Evolutionary conservation across 2,113 vertebrate genomes (phyloP).

Genomic region (Oxyruncus cristatus): DNA sequence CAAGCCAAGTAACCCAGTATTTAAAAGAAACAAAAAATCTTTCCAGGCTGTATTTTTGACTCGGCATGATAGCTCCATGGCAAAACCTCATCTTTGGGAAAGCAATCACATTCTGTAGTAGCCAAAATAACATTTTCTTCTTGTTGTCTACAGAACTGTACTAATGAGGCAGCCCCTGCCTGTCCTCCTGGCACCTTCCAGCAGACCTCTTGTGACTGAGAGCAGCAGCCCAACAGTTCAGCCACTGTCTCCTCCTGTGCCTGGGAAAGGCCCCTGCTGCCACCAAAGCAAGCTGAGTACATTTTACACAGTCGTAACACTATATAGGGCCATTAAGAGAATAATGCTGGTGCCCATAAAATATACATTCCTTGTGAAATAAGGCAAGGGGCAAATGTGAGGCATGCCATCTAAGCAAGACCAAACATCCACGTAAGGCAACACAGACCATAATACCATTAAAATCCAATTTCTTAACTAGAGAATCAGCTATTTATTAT

Average conservation of each 20-base stretch:
- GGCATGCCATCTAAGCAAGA: neutral
- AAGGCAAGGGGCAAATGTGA: neutral
- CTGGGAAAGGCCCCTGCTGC: neutral
- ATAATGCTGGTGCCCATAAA: neutral
- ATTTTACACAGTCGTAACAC: neutral
- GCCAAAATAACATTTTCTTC: neutral
- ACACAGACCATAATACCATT: neutral
- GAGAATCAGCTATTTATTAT: conserved; percentile 29
- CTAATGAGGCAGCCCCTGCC: neutral
- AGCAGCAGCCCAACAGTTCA: neutral
- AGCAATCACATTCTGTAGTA: neutral
- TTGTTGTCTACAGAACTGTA: neutral
- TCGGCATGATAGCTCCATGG: neutral
- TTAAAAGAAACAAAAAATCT: neutral
- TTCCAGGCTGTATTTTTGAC: neutral
- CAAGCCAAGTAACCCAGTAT: neutral
- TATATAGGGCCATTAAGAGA: neutral
- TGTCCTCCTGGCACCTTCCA: neutral
- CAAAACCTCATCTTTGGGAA: neutral
- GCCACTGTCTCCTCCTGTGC: neutral
- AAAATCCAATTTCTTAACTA: conserved; percentile 43
- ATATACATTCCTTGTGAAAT: neutral
- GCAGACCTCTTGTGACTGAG: neutral
- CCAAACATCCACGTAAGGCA: neutral
- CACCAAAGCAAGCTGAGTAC: neutral